Base-by-base conservation (phyloP, 2,113 vertebrate genomes). In the Thoracochromis brauschi region DNA sequence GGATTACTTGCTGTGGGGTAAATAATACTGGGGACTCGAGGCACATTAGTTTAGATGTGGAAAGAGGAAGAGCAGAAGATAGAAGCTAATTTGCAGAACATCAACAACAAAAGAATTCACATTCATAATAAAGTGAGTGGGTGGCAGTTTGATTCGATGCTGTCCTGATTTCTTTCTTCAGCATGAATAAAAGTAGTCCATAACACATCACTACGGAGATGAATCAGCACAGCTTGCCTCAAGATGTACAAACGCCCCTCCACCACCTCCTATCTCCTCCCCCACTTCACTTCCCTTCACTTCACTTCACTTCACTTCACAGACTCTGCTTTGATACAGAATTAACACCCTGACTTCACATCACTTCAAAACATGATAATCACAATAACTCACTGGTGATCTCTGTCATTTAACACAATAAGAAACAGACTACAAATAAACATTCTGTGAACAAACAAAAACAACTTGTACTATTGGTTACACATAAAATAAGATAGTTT, bases 161-260 rank as follows among this genome's bases (percentile, higher is more conserved):
- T 86, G 84, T 63, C 80, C 88, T 24, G 68, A 75, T 92, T 91
- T 89, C 58, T 54, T 84, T 87, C 89, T 68, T 83, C 78, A 82
- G 54, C 85, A 63, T 91, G 68, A 94, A 95, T 85, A 88, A 89
- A 93, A 89, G 91, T 92, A 91, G 85, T 81, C 45, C 87, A 91
- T 90, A 94, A 94, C 90, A 83, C 85, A 88, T 91, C 88, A 87
- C 86, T 29, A 55, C 80, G 3, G 55, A 58, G 86, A 87, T 95
- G 92, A 95, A 89, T 95, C 92, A 93, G 84, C 47, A 13, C 49
- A 81, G 82, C 80, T 89, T 11, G 92, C 94, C 94, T 81, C 55
- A 83, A 93, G 92, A 85, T 31, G 87, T 9, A 42, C 49, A 85
- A n/a, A 16, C 26, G 6, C 71, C 9, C 31, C 31, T 47, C 26